phyloP scores from a whole-genome alignment of 2,113 vertebrate species.

The Trogon surrucura region DNA sequence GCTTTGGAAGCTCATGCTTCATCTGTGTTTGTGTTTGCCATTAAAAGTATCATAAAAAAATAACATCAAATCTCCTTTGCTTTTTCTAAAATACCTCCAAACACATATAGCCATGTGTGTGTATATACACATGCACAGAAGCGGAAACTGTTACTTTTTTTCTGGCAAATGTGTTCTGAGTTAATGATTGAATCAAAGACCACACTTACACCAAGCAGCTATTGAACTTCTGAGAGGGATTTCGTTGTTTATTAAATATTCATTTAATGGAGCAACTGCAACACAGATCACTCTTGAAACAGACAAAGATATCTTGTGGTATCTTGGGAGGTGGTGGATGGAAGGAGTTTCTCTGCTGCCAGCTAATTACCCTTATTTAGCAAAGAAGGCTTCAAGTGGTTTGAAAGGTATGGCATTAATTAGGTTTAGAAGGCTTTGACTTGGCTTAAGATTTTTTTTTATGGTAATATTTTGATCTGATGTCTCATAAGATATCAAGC shows the following conservation, averaged over 20 bases:
- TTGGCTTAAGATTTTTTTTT: background rate
- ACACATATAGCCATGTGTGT: rapidly evolving
- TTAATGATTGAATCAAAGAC: background rate
- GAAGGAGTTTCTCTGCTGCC: background rate
- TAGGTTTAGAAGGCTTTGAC: background rate
- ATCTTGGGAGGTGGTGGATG: background rate
- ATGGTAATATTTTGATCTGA: background rate
- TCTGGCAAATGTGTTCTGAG: background rate
- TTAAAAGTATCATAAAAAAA: background rate
- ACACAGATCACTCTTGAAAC: background rate
- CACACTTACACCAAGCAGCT: background rate
- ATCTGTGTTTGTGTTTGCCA: background rate
- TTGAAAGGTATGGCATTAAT: background rate
- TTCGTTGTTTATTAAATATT: background rate
- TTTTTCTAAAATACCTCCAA: background rate
- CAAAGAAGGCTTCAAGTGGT: background rate
- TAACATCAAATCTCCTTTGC: background rate
- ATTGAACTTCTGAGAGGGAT: background rate
- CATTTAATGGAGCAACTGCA: background rate
- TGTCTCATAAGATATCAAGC: background rate
- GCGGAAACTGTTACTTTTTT: background rate
- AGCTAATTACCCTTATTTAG: background rate
- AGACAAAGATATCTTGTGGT: background rate
- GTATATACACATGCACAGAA: background rate
- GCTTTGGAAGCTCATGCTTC: background rate